Evolutionary conservation across 2,797 vertebrate genomes (phyloP).

Genomic region (Glossophaga mutica): DNA sequence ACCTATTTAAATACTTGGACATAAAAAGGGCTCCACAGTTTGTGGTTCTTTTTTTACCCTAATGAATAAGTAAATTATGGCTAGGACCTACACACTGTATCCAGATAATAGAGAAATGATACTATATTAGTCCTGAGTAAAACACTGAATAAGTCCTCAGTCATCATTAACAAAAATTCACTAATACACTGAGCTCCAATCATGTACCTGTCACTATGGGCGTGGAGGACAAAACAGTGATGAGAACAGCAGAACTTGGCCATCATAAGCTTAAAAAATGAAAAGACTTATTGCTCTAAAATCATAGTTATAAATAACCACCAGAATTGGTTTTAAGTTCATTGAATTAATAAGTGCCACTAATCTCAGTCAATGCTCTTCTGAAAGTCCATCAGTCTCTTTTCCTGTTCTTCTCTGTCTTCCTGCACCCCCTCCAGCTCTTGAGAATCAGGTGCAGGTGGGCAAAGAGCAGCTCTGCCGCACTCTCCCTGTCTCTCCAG

Average conservation of each 20-base stretch:
- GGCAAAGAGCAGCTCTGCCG: not conserved
- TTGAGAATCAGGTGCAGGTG: not conserved
- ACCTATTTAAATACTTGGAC: not conserved
- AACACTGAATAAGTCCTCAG: not conserved
- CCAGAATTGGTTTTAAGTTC: not conserved
- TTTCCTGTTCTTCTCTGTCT: not conserved
- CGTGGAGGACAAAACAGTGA: not conserved
- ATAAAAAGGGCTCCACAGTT: not conserved
- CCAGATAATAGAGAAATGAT: not conserved
- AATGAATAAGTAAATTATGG: not conserved
- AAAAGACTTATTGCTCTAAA: not conserved
- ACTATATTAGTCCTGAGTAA: not conserved
- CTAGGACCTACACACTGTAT: not conserved
- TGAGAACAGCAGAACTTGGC: not conserved
- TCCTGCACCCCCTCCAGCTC: not conserved
- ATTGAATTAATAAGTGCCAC: not conserved
- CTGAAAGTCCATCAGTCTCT: not conserved
- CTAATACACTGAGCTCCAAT: not conserved
- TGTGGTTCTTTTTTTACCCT: not conserved
- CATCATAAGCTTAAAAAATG: not conserved
- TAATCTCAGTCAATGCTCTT: not conserved
- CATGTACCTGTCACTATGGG: not conserved
- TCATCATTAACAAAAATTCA: not conserved
- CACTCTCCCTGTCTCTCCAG: not conserved
- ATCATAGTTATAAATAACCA: not conserved